These are phyloP conservation scores for Ametastegia equiseti DNA, from an alignment of 2,888 invertebrate species.

Conservation along the genomic window DNA sequence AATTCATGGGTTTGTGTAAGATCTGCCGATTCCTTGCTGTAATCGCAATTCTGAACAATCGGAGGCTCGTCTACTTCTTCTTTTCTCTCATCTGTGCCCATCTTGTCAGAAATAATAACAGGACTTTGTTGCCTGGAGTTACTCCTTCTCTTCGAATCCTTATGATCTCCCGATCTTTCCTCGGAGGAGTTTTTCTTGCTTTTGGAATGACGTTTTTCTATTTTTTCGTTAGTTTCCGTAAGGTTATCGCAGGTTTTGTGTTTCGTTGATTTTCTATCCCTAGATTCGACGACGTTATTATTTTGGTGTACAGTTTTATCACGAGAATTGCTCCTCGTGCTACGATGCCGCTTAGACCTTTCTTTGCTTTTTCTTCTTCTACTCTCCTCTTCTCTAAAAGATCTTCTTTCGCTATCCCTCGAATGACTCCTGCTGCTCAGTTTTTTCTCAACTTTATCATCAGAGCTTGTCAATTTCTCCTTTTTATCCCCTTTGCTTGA, in stretches of 20 bases:
- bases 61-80: neutral
- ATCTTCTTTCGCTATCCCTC: neutral
- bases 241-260: neutral
- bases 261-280: neutral
- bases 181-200: too few relatives aligned
- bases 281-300: neutral
- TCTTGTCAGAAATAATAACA: neutral
- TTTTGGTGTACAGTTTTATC: neutral
- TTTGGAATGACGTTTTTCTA: neutral
- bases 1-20: neutral
- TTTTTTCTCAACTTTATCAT: neutral
- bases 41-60: neutral
- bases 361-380: neutral
- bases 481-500: neutral
- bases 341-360: neutral
- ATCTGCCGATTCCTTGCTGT: neutral
- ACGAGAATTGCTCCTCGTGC: neutral
- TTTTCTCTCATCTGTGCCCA: neutral
- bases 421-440: neutral
- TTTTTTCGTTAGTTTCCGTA: neutral
- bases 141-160: neutral
- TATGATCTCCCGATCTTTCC: neutral
- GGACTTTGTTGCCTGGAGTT: neutral
- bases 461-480: neutral
- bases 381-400: neutral